Evolutionary conservation across 1,140 invertebrate species (phyloP).

Genomic region (Conopomorpha cramerella): DNA sequence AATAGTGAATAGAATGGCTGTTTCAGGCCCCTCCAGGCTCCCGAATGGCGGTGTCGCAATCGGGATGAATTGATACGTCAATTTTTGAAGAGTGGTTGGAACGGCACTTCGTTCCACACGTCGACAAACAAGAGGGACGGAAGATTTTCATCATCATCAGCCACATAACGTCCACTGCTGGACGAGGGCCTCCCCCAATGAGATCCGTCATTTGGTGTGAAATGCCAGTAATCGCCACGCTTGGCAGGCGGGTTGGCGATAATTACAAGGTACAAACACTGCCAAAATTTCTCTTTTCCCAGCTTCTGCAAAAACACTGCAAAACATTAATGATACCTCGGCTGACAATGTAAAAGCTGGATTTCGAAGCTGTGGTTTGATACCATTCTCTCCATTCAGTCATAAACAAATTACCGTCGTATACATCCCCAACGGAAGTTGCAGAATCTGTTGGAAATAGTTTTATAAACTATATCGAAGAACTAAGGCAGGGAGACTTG

Average conservation of each 20-base stretch:
- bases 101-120: constrained; percentile 5
- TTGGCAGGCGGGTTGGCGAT: too few relatives aligned
- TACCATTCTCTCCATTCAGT: neutral
- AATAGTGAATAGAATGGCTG: too few relatives aligned
- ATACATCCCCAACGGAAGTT: neutral
- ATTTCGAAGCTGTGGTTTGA: neutral
- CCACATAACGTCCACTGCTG: too few relatives aligned
- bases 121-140: constrained; percentile 5
- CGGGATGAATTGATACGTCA: constrained; percentile 5
- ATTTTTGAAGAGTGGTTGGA: constrained; percentile 8
- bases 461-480: constrained; percentile 1
- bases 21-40: constrained; percentile 5
- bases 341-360: neutral
- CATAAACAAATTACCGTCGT: constrained; percentile 1
- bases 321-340: neutral
- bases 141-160: too few relatives aligned
- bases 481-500: neutral
- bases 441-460: neutral
- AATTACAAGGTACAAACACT: constrained; percentile 1
- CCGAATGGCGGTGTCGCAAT: constrained; percentile 6
- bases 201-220: too few relatives aligned
- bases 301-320: constrained; percentile 2
- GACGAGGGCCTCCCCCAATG: too few relatives aligned
- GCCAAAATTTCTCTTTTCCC: constrained; percentile 2
- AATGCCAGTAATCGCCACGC: too few relatives aligned